phyloP scores from a whole-genome alignment of 1,140 invertebrate species.

The Papilio glaucus region DNA sequence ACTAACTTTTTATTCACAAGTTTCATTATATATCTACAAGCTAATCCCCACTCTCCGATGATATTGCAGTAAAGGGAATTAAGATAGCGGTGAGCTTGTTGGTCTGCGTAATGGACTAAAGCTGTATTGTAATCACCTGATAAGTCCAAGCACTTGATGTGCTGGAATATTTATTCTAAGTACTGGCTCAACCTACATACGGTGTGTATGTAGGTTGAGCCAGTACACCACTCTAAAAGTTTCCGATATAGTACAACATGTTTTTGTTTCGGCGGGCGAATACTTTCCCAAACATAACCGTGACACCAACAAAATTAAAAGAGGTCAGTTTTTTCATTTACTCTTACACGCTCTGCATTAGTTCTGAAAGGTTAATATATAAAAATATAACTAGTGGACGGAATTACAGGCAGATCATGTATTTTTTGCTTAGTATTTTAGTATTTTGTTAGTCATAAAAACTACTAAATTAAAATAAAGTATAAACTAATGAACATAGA shows the following conservation, averaged over 20 bases:
- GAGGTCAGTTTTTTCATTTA: conserved; percentile 46
- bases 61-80: conserved; percentile 11
- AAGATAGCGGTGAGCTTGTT: conserved; percentile 42
- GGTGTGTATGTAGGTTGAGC: no score
- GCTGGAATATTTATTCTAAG: background rate
- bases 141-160: conserved; percentile 42
- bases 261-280: conserved; percentile 62
- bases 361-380: conserved; percentile 2
- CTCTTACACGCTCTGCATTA: background rate
- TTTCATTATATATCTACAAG: no score
- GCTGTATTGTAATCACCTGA: conserved; percentile 50
- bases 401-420: no score
- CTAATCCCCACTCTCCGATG: background rate
- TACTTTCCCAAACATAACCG: conserved; percentile 51
- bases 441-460: no score
- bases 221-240: background rate
- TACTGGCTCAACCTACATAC: background rate
- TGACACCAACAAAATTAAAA: conserved; percentile 44
- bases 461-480: no score
- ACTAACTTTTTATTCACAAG: background rate
- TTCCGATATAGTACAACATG: conserved; percentile 46
- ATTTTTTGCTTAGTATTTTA: no score
- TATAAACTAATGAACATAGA: no score
- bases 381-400: no score
- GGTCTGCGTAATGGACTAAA: conserved; percentile 53